Conservation (phyloP, 2,797 vertebrate genomes). For the Poeciliopsis infans region DNA sequence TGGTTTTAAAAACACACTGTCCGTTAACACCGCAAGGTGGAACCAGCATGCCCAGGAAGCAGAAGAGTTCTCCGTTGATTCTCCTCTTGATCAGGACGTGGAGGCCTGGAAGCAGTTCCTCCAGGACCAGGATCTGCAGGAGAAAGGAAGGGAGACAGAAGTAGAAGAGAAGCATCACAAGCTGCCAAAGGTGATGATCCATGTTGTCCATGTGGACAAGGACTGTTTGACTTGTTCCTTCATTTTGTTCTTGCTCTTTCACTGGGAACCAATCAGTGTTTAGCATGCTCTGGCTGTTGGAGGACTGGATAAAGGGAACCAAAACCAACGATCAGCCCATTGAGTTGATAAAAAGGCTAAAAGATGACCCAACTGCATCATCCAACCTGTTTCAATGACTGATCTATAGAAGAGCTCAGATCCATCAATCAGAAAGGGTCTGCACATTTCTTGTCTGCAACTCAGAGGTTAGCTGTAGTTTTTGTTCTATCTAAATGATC, state of each 20-base stretch:
- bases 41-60: no score
- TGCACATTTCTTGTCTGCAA: neutral
- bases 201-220: neutral
- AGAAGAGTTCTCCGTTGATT: no score
- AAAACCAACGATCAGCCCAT: neutral
- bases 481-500: neutral
- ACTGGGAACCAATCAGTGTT: neutral
- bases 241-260: neutral
- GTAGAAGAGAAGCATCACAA: no score
- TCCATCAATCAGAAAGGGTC: neutral
- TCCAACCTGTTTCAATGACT: slow-evolving; percentile 1
- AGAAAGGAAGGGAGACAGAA: no score
- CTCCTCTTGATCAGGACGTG: no score
- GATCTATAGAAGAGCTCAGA: neutral
- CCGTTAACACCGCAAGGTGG: no score
- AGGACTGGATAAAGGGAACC: neutral
- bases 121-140: no score
- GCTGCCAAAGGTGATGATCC: no score
- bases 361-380: neutral
- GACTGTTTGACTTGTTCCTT: slow-evolving; percentile 11
- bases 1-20: no score
- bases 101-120: no score
- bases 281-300: neutral
- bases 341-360: neutral
- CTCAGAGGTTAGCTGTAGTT: slow-evolving; percentile 6